Evolutionary conservation across 2,113 vertebrate genomes (phyloP).

Genomic region (Gila orcuttii): DNA sequence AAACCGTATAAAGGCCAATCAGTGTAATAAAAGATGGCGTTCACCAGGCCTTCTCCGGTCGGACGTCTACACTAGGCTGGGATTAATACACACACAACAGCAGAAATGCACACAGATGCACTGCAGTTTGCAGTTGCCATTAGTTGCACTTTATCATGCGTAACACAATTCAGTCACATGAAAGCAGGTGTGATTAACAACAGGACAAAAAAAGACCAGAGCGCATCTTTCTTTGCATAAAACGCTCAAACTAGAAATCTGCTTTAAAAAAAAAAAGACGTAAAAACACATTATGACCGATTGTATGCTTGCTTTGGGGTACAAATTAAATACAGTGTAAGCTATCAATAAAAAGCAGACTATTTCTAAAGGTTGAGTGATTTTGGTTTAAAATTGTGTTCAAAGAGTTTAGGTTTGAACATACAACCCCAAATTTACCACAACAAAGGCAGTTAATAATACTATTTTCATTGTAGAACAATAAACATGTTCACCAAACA

Average conservation of each 20-base stretch:
- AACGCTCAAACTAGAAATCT: not conserved
- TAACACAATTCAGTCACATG: constrained; percentile 29
- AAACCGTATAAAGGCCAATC: not conserved
- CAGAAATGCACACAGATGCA: not conserved
- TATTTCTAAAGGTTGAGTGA: not conserved
- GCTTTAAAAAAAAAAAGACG: not conserved
- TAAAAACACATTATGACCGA: not conserved
- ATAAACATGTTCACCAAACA: not conserved
- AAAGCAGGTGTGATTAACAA: constrained; percentile 15
- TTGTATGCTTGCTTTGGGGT: not conserved
- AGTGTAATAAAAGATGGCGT: not conserved
- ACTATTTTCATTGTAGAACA: not conserved
- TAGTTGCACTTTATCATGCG: constrained; percentile 6
- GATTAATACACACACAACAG: constrained; percentile 14
- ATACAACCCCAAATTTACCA: not conserved
- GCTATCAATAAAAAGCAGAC: not conserved
- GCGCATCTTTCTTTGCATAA: not conserved
- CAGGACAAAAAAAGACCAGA: constrained; percentile 17
- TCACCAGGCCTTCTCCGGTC: not conserved
- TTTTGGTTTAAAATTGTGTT: not conserved
- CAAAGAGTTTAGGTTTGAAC: not conserved
- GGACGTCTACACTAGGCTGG: not conserved
- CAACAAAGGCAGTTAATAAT: not conserved
- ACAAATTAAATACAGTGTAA: not conserved
- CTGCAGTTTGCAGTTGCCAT: not conserved